Conservation (phyloP, 2,888 invertebrate genomes). For the Machimus atricapillus region DNA sequence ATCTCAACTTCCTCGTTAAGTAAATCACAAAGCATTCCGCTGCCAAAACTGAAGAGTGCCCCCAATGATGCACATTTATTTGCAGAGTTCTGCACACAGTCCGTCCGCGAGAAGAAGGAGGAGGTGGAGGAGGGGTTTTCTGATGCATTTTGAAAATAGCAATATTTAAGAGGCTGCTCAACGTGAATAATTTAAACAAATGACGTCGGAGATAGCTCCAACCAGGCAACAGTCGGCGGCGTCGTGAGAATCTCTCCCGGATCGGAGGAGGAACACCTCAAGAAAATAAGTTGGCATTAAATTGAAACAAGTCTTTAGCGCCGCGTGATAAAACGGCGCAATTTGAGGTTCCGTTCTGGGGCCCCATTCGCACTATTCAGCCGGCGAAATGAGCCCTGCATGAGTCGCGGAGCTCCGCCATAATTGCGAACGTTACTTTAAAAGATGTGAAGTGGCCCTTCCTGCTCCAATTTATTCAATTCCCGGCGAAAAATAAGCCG, state of each 20-base stretch:
- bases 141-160: not conserved
- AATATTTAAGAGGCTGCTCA: not conserved
- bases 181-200: slow-evolving; percentile 19
- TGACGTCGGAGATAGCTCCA: not conserved
- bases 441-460: slow-evolving; percentile 17
- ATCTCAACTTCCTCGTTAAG: not conserved
- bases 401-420: not conserved
- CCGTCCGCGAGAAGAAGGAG: not conserved
- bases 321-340: slow-evolving; percentile 27
- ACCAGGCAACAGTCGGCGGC: not conserved
- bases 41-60: not conserved
- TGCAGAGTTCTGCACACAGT: not conserved
- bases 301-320: not conserved
- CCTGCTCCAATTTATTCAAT: slow-evolving; percentile 39
- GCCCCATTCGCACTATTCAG: slow-evolving; percentile 3
- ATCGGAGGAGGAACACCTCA: not conserved
- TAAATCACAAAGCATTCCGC: not conserved
- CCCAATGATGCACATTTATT: not conserved
- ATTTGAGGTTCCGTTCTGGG: slow-evolving; percentile 28
- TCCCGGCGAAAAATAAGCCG: slow-evolving; percentile 22
- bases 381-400: slow-evolving; percentile 9
- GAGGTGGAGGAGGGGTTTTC: not conserved
- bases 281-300: slow-evolving; percentile 18
- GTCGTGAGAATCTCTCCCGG: not conserved
- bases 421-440: slow-evolving; percentile 27